phyloP scores from a whole-genome alignment of 2,888 invertebrate species.

The Xestoiulus laeticollis region DNA sequence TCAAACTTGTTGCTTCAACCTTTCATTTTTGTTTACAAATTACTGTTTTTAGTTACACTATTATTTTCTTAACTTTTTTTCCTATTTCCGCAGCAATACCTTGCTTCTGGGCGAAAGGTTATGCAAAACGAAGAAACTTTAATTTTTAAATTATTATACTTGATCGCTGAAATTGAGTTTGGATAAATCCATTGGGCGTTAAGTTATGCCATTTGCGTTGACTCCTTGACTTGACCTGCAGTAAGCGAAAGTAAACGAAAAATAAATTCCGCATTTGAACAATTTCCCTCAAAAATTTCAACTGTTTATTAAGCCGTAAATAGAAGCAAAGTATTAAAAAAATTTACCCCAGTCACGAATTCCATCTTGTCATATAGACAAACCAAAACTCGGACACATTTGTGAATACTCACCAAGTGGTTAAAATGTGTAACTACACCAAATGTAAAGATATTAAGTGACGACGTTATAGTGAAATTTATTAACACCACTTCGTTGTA shows the following conservation, averaged over 20 bases:
- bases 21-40: constrained; percentile 2
- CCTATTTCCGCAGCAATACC: not conserved
- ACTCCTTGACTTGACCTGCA: not conserved
- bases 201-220: not conserved
- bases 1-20: not conserved
- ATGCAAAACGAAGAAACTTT: not conserved
- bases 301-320: not conserved
- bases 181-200: not conserved
- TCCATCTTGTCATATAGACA: too few species aligned
- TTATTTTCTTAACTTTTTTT: not conserved
- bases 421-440: too few species aligned
- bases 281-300: not conserved
- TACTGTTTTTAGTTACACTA: constrained; percentile 6
- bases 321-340: not conserved
- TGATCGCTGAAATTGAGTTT: not conserved
- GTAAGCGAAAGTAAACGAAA: not conserved
- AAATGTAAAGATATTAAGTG: too few species aligned
- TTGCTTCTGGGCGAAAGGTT: not conserved
- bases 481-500: too few species aligned
- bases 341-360: too few species aligned
- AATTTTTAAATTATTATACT: not conserved
- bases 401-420: too few species aligned
- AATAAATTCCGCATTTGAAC: not conserved
- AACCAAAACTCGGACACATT: too few species aligned
- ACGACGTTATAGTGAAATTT: too few species aligned